A percentile compares a stretch with the other conserved stretches of the same genome.
phyloP scores from a whole-genome alignment of 2,888 invertebrate species.

The Bursaphelenchus okinawaensis region DNA sequence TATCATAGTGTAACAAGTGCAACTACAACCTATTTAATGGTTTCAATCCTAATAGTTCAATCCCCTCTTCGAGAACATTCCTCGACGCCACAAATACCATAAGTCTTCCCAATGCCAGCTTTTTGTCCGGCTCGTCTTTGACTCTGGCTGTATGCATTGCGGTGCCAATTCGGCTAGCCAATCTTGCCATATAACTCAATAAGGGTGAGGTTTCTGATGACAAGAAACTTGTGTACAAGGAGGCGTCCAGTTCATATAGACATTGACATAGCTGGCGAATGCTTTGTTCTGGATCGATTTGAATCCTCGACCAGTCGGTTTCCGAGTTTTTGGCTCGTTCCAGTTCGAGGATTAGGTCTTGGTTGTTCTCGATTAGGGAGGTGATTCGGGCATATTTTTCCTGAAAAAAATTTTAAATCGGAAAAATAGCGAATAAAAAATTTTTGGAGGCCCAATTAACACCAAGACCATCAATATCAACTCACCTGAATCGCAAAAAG shows the following conservation, averaged over 20 bases:
- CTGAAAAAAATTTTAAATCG: conserved; percentile 35
- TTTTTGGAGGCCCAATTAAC: too few relatives aligned
- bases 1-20: too few relatives aligned
- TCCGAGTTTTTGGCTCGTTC: conserved; percentile 18
- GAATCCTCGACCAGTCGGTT: not conserved
- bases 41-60: conserved; percentile 41
- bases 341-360: conserved; percentile 29
- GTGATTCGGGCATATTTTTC: conserved; percentile 28
- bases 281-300: conserved; percentile 6
- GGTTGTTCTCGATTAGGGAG: conserved; percentile 33
- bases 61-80: conserved; percentile 45
- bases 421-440: conserved; percentile 6
- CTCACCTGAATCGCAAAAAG: not conserved
- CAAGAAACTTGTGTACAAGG: conserved; percentile 20
- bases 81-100: conserved; percentile 42
- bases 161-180: conserved; percentile 36
- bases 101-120: conserved; percentile 42
- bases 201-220: conserved; percentile 41
- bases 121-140: conserved; percentile 23
- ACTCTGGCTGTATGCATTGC: conserved; percentile 34
- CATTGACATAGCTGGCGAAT: conserved; percentile 14
- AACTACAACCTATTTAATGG: too few relatives aligned
- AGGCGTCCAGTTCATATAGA: conserved; percentile 22
- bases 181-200: conserved; percentile 38
- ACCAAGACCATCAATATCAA: not conserved